These are phyloP conservation scores for Panagrolaimus sp. DNA, from an alignment of 1,140 invertebrate genomes.

Conservation along the genomic window DNA sequence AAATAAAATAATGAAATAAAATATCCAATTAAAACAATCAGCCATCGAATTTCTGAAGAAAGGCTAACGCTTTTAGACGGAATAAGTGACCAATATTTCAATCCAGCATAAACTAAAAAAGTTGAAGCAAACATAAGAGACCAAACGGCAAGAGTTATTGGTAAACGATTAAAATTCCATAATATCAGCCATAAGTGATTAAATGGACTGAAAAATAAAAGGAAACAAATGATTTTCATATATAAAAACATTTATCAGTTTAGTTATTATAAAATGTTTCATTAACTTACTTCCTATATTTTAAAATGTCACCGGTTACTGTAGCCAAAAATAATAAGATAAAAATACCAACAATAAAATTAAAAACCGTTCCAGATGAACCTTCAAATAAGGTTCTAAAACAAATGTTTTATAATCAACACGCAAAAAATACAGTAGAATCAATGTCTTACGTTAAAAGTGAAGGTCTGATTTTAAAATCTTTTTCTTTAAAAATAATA, in stretches of 20 bases:
- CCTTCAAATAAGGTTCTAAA: constrained; percentile 30
- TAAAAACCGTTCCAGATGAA: constrained; percentile 34
- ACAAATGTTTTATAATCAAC: constrained; percentile 3
- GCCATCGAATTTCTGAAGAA: constrained; percentile 26
- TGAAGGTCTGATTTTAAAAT: constrained; percentile 27
- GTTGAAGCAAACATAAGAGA: constrained; percentile 52
- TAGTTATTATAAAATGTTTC: too few species aligned
- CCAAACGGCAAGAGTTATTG: constrained; percentile 46
- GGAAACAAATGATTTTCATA: too few species aligned
- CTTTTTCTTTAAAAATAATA: constrained; percentile 11
- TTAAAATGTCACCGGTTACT: constrained; percentile 31
- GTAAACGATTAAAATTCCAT: constrained; percentile 53
- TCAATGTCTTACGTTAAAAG: constrained; percentile 35
- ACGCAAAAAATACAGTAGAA: neutral
- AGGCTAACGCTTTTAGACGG: constrained; percentile 31
- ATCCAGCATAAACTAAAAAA: constrained; percentile 33
- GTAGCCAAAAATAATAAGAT: constrained; percentile 36
- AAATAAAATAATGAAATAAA: constrained; percentile 47
- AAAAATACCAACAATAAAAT: constrained; percentile 46
- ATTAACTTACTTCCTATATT: constrained; percentile 41
- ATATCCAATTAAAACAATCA: constrained; percentile 37
- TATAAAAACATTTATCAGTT: too few species aligned
- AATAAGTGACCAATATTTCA: constrained; percentile 38
- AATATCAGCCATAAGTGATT: constrained; percentile 50
- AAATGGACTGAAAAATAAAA: constrained; percentile 39